These are phyloP conservation scores for Paraplagusia blochii DNA, from an alignment of 2,113 vertebrate species.

Conservation along the genomic window DNA sequence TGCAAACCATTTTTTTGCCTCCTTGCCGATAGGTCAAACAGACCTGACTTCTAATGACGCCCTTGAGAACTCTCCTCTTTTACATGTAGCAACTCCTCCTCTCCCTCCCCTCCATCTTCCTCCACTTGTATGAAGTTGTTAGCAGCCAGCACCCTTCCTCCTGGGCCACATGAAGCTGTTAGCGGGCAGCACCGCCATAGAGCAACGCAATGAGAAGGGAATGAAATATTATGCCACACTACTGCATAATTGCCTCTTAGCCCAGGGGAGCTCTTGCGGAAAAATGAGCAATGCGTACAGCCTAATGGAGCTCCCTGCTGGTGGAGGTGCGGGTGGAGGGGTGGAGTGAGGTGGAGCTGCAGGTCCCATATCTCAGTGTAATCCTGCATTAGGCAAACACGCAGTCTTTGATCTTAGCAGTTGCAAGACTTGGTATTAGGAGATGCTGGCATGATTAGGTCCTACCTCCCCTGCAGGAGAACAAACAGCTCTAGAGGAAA, in stretches of 20 bases:
- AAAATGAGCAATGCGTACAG: conserved; percentile 75
- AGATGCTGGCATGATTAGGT: conserved; percentile 44
- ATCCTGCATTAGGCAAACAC: conserved; percentile 54
- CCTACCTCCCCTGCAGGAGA: conserved; percentile 26
- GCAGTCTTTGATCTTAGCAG: conserved; percentile 60
- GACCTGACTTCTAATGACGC: conserved; percentile 55
- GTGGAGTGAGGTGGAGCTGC: conserved; percentile 43
- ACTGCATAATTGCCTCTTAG: conserved; percentile 79
- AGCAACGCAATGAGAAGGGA: conserved; percentile 68
- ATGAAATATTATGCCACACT: conserved; percentile 79
- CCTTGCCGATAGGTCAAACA: conserved; percentile 27
- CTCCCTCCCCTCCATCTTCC: conserved; percentile 20
- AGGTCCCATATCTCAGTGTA: conserved; percentile 46
- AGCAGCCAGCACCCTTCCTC: conserved; percentile 61
- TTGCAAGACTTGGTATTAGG: conserved; percentile 54
- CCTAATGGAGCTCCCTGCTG: conserved; percentile 67
- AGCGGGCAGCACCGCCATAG: conserved; percentile 46
- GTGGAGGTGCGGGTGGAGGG: conserved; percentile 26
- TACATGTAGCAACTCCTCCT: background rate
- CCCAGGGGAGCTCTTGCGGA: conserved; percentile 77
- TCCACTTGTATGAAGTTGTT: conserved; percentile 51
- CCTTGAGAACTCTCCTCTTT: conserved; percentile 50
- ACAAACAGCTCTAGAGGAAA: conserved; percentile 38
- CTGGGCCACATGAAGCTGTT: conserved; percentile 67
- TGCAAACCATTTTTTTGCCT: conserved; percentile 7